Evolutionary conservation across 1,140 invertebrate genomes (phyloP), one percentile per base, ranked within the genome.

Genomic region (Lineus longissimus): DNA sequence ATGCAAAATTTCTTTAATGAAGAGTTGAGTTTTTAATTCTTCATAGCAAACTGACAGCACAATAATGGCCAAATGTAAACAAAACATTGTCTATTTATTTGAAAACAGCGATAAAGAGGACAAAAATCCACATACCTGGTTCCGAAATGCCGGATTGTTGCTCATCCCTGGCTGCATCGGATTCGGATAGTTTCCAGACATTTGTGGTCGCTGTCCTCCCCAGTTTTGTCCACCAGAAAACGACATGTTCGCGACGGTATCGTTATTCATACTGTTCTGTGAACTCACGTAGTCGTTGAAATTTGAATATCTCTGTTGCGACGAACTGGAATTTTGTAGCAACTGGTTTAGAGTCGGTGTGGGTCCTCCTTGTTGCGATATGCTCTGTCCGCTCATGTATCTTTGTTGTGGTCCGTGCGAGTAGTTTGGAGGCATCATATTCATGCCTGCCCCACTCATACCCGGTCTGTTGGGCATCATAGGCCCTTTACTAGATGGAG

Each of bases 311-410:
- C 76, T 61, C 45, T 74, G 81, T 27, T 19, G 47, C 47, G 84
- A 82, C 33, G 89, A 87, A 65, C 90, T 91, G 0, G 86, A 85
- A 33, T 90, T 89, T 81, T 93, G 91, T 40, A 94, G 84, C 70
- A 95, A 83, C 73, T 93, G 92, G 81, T 95, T 95, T 61, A 95
- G 84, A 30, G 93, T 95, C 54, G 93, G 93, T 47, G 93, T 95
- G 19, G 92, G 92, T 55, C 92, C 81, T 55, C 73, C 71, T 59
- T 90, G 89, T 77, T 91, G 91, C 0, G 86, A 85, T 69, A 88
- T 86, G 74, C 81, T 86, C 73, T 87, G 87, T 62, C 87, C 87
- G 1, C 86, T 84, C 45, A 88, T 72, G 9, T 19, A 29, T 25
- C 73, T 68, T 55, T 71, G 68, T 54, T 66, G 69, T 55, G 64